phyloP scores from a whole-genome alignment of 2,888 invertebrate species.

The Shargacucullia verbasci region DNA sequence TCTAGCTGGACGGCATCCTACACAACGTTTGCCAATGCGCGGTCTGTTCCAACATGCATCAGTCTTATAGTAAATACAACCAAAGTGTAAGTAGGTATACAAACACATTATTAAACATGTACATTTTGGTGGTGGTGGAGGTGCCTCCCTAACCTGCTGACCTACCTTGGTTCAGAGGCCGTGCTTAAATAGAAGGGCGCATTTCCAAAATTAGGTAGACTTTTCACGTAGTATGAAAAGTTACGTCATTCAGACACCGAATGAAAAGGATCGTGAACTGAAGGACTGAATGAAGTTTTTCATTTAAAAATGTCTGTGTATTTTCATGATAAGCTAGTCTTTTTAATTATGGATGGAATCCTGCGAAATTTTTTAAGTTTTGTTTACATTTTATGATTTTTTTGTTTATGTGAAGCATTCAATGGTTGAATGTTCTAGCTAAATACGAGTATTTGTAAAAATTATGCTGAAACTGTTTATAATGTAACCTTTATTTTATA shows the following conservation, averaged over 20 bases:
- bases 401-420: no score
- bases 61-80: no score
- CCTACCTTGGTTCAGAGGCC: constrained; percentile 10
- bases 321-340: constrained; percentile 25
- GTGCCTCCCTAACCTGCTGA: constrained; percentile 1
- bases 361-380: constrained; percentile 1
- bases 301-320: constrained; percentile 29
- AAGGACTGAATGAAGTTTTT: constrained; percentile 40
- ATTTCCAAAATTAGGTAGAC: constrained; percentile 46
- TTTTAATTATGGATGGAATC: constrained; percentile 35
- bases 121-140: background rate
- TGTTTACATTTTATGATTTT: background rate
- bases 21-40: no score
- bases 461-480: background rate
- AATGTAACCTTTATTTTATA: background rate
- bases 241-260: constrained; percentile 41
- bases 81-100: no score
- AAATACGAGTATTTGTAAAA: background rate
- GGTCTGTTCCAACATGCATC: no score
- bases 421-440: background rate
- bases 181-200: constrained; percentile 22
- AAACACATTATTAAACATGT: background rate
- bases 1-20: no score
- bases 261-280: constrained; percentile 37
- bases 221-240: constrained; percentile 33